Evolutionary conservation across 2,797 vertebrate genomes (phyloP).

Genomic region (Spheniscus humboldti): DNA sequence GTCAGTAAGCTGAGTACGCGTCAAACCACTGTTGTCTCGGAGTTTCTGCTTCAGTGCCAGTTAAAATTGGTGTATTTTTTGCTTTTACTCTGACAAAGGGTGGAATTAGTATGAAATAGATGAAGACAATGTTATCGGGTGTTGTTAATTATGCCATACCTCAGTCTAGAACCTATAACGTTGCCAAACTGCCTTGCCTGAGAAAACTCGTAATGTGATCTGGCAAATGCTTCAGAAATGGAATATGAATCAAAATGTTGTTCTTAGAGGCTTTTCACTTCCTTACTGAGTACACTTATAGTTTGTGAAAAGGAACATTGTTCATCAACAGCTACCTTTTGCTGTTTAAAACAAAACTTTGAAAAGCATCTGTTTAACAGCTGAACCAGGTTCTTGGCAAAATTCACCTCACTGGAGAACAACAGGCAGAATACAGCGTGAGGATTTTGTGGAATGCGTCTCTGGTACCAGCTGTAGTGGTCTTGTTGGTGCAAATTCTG

Average conservation of each 20-base stretch:
- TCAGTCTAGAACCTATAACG: neutral
- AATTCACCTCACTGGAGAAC: neutral
- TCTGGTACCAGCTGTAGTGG: neutral
- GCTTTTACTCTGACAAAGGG: neutral
- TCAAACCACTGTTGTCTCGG: neutral
- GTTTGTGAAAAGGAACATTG: neutral
- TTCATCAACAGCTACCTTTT: neutral
- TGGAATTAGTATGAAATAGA: neutral
- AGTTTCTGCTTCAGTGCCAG: neutral
- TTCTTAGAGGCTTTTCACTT: neutral
- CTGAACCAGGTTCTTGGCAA: neutral
- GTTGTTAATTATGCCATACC: neutral
- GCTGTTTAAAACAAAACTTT: neutral
- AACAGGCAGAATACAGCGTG: neutral
- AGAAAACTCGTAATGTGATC: neutral
- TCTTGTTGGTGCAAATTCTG: neutral
- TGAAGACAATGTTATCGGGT: neutral
- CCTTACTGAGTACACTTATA: neutral
- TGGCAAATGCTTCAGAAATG: neutral
- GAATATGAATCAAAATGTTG: neutral
- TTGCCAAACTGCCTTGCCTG: neutral
- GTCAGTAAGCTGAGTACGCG: rapidly evolving
- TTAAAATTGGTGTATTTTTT: neutral
- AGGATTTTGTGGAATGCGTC: neutral
- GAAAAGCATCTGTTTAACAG: neutral